Base-by-base conservation (phyloP, 2,888 invertebrate species). In the Andricus curvator region DNA sequence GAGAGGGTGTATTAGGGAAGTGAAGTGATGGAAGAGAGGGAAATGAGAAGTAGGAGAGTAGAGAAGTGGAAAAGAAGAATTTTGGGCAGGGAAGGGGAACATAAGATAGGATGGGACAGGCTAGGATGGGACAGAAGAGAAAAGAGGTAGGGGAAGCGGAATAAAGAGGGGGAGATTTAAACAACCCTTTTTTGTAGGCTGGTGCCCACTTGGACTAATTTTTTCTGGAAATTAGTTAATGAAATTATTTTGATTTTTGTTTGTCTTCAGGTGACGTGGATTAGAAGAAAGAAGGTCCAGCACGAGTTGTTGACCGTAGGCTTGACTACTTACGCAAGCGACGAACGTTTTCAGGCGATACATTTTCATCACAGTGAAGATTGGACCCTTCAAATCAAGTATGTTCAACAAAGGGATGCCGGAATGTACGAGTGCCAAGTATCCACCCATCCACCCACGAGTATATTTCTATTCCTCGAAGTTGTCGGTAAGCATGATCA, bases 351-450 rank as follows among this genome's bases (percentile, higher is more conserved):
- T 93, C 96, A 97, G 90, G 97, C 97, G 70, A 96, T 96, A 87
- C 97, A 98, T 93, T 94, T 97, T 85, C 96, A 97, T 89, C 97
- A 97, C 93, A 97, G 97, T 87, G 97, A 97, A 96, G 98, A 98
- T 93, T 98, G 98, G 98, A 97, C 97, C 83, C 93, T 98, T 83
- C 97, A 98, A 94, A 97, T 98, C 91, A 96, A 96, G 92, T 97
- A 96, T 93, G 97, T 97, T 79, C 97, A 97, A 93, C 95, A 95
- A 88, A 95, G 97, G 87, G 98, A 98, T 92, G 97, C 96, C 56
- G 98, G 98, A 78, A 93, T 96, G 87, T 98, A 97, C 93, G 97
- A 98, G 93, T 98, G 97, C 93, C 97, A 98, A 94, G 97, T 98
- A 80, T 97, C 97, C 48, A 97, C 97, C 70, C 97, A 98, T 94